Evolutionary conservation across 1,140 invertebrate species (phyloP), one percentile per base, ranked within the genome.

Genomic region (Elysia chlorotica): DNA sequence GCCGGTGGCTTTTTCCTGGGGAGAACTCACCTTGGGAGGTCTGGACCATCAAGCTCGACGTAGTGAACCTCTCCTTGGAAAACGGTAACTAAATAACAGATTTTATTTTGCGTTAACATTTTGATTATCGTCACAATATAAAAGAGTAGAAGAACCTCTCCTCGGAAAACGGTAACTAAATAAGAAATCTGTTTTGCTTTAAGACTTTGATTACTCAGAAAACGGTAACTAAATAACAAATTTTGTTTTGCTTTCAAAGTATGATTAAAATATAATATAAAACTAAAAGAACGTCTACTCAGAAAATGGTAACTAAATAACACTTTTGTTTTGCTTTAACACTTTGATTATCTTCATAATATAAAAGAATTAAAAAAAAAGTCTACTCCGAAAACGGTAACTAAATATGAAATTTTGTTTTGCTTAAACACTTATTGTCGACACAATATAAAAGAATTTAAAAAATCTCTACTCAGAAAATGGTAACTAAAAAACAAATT

Each of bases 21-120:
- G 96, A 98, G 82, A 94, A 93, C 82, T 95, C 96, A 81, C 95
- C 96, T 0, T 99, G 97, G 97, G 97, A 99, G 85, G 94, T 98
- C 19, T 99, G 96, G 97, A 97, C 95, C 28, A 91, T 99, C 0
- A 92, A 94, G 74, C 89, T 98, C 36, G 95, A 97, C 84, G 89
- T 97, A 14, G 92, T 96, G 21, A 92, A 93, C 77, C 88, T 96
- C 35, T 91, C 92, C 70, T 95, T 92, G 82, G 96, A 97, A 85
- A 93, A 95, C 84, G 90, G 90, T 91, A 82, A 83, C 67, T 76
- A 14, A 41, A 57, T n/a, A 65, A 38, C 14, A 0, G 5, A 28
- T 30, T 3, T 41, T 2, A 17, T 33, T 21, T 2, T 14, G 10
- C 5, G 5, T 2, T 31, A 21, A 2, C 30, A 2, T 66, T 14